Base-by-base conservation (phyloP, 2,113 vertebrate genomes). In the Eulacestoma nigropectus region DNA sequence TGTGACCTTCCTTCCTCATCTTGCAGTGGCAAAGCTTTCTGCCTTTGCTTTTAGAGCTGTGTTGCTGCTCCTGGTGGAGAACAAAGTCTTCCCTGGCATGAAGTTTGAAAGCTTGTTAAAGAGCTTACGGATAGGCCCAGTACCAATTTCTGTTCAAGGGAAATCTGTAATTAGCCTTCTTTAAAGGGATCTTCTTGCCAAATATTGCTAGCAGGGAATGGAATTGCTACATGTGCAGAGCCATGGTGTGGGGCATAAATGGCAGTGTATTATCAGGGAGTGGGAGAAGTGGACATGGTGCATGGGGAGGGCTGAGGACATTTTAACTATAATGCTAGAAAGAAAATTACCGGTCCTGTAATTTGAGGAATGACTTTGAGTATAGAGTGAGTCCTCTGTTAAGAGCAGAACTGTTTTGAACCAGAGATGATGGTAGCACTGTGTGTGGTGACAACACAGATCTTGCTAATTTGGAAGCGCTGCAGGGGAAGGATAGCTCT, bases 151-250 rank as follows among this genome's bases (percentile, higher is more conserved):
- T 91, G 55, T 46, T 90, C 53, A 76, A 68, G 29, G 60, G 41
- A 78, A 93, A 65, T 88, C n/a, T 91, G 47, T 87, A 94, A 89
- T 92, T 91, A 89, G 42, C 32, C 41, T 35, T 77, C 63, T 95
- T 93, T 91, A 69, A 87, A 87, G 26, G 8, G 47, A 25, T 80
- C 49, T 86, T 88, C 75, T 46, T 94, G 60, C 53, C 39, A 93
- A 39, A 80, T 92, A 91, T 39, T 90, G 59, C 72, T 86, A 90
- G 47, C 52, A 75, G 73, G 68, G 76, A 72, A 62, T 65, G 79
- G 53, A 88, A 39, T 52, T 85, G 42, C 37, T 72, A 30, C 68
- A 64, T 6, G 7, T 56, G 47, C 37, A 63, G 75, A 84, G 42
- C 55, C 10, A 4, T 85, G 52, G 90, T 78, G 55, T 80, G 22